Conservation (phyloP, 1,140 invertebrate species). For the Drosophila setifemur region DNA sequence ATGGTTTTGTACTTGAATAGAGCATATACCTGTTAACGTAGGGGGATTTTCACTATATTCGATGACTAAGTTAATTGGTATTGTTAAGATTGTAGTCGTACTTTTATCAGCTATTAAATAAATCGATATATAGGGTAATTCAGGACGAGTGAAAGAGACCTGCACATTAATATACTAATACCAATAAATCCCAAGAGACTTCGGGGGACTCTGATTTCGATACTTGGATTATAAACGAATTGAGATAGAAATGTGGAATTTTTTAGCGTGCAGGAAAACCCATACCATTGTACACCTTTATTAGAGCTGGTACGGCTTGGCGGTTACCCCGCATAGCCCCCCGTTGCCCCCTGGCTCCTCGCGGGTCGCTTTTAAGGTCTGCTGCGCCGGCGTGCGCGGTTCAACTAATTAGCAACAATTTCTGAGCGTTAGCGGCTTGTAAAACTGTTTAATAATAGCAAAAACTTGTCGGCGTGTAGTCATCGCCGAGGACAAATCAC, state of each 20-base stretch:
- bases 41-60: not conserved
- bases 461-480: conserved; percentile 33
- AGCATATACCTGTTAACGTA: no score
- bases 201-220: no score
- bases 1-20: no score
- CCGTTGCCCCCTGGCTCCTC: not conserved
- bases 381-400: conserved; percentile 72
- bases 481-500: conserved; percentile 51
- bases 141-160: not conserved
- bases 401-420: conserved; percentile 78
- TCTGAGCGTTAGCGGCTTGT: conserved; percentile 77
- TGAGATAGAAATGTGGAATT: no score
- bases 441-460: conserved; percentile 74
- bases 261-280: conserved; percentile 14
- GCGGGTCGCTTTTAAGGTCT: conserved; percentile 69
- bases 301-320: conserved; percentile 19
- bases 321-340: conserved; percentile 6
- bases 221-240: not conserved
- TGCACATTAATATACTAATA: not conserved
- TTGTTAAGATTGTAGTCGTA: not conserved
- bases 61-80: not conserved
- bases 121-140: not conserved
- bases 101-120: not conserved
- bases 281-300: conserved; percentile 24
- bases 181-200: no score